A percentile compares a stretch with the other conserved stretches of the same genome.
Evolutionary conservation across 64 coral and sea anemone genomes (phyloP).

Genomic region (Montipora foliosa): DNA sequence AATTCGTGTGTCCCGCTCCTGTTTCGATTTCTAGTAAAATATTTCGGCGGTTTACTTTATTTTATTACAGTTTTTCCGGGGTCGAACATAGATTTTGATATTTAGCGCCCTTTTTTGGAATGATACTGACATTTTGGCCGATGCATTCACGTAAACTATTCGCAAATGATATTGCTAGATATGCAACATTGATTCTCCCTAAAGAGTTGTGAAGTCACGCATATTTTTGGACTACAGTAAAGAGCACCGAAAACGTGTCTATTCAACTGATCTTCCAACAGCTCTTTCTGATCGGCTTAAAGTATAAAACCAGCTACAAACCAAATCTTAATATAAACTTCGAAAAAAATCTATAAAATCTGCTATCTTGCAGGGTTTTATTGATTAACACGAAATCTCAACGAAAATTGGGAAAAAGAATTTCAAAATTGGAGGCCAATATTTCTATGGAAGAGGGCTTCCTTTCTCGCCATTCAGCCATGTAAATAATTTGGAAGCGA

Average conservation of each 20-base stretch:
- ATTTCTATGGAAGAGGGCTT: background rate
- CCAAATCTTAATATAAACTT: background rate
- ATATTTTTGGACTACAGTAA: constrained; percentile 12
- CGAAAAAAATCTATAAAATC: background rate
- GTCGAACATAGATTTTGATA: background rate
- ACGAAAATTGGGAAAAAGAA: background rate
- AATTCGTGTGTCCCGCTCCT: no score
- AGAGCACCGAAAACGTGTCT: background rate
- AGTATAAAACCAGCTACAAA: background rate
- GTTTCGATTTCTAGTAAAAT: background rate
- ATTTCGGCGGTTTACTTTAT: background rate
- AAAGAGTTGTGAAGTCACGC: background rate
- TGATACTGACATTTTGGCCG: background rate
- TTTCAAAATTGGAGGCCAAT: constrained; percentile 39
- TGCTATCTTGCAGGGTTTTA: background rate
- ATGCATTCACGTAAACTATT: background rate
- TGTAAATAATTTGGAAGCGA: background rate
- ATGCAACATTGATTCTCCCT: background rate
- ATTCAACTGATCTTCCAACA: background rate
- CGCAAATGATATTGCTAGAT: background rate
- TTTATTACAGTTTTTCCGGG: background rate
- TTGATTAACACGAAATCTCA: no score
- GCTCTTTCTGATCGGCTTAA: background rate
- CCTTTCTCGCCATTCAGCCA: background rate
- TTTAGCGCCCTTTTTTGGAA: background rate